Percentiles rank a stretch among this genome's conserved stretches.
Evolutionary conservation across 2,888 invertebrate genomes (phyloP).

Genomic region (Neoascia interrupta): DNA sequence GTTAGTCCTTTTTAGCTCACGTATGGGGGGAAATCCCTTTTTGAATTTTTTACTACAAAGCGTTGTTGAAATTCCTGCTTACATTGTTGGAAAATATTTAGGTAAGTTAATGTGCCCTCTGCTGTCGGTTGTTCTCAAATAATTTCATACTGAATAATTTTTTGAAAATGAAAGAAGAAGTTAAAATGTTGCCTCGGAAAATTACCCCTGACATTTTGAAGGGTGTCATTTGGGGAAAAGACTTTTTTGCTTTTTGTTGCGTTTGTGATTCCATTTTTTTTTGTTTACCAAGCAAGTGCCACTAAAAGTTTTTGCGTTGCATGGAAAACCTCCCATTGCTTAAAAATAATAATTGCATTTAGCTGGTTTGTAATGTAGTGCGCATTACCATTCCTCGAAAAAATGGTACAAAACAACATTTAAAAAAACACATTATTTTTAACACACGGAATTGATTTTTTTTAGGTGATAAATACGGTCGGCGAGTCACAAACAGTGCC

Average conservation of each 20-base stretch:
- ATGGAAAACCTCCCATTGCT: too few relatives aligned
- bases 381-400: too few relatives aligned
- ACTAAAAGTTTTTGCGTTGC: too few relatives aligned
- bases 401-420: too few relatives aligned
- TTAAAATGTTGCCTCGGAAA: too few relatives aligned
- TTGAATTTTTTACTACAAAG: conserved; percentile 84
- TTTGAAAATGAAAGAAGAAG: conserved; percentile 11
- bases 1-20: conserved; percentile 81
- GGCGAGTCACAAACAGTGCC: conserved; percentile 80
- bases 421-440: too few relatives aligned
- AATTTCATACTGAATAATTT: conserved; percentile 16
- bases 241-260: neutral
- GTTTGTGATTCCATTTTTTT: neutral
- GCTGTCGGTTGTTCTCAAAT: too few relatives aligned
- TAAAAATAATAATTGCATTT: too few relatives aligned
- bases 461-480: conserved; percentile 81
- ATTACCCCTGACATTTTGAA: too few relatives aligned
- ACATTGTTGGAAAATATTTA: conserved; percentile 81
- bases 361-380: too few relatives aligned
- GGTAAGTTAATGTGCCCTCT: conserved; percentile 73
- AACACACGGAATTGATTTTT: neutral
- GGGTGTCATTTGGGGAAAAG: neutral
- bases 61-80: conserved; percentile 84
- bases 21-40: conserved; percentile 83
- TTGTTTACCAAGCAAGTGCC: neutral